These are phyloP conservation scores for Apotomis betuletana DNA, from an alignment of 2,888 invertebrate species.

Conservation along the genomic window DNA sequence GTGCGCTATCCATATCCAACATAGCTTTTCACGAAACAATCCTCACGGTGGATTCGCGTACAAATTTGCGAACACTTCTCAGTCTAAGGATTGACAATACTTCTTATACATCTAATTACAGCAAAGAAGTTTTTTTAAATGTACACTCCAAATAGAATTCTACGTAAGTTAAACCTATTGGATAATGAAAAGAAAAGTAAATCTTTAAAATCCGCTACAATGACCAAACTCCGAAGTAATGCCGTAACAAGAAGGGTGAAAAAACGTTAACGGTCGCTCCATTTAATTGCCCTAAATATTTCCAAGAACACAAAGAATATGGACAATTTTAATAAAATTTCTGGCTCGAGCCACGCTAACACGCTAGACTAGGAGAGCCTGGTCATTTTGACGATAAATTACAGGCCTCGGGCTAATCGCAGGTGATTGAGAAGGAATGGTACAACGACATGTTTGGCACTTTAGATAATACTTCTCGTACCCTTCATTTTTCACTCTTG, in stretches of 20 bases:
- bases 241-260: slow-evolving; percentile 11
- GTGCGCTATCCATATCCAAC: too few relatives aligned
- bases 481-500: background rate
- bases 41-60: too few relatives aligned
- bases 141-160: too few relatives aligned
- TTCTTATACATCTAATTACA: too few relatives aligned
- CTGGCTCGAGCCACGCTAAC: slow-evolving; percentile 17
- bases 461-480: slow-evolving; percentile 8
- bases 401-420: slow-evolving; percentile 8
- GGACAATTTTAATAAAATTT: slow-evolving; percentile 39
- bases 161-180: background rate
- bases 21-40: too few relatives aligned
- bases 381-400: slow-evolving; percentile 21
- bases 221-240: background rate
- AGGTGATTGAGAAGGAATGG: slow-evolving; percentile 12
- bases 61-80: too few relatives aligned
- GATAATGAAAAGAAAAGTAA: background rate
- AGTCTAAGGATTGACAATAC: too few relatives aligned
- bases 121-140: too few relatives aligned
- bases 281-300: slow-evolving; percentile 32
- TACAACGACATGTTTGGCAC: background rate
- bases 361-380: background rate
- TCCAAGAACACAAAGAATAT: slow-evolving; percentile 35
- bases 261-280: background rate
- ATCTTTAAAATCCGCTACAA: background rate